These are phyloP conservation scores for Cynopterus sphinx DNA, from an alignment of 2,797 vertebrate genomes.

Conservation along the genomic window DNA sequence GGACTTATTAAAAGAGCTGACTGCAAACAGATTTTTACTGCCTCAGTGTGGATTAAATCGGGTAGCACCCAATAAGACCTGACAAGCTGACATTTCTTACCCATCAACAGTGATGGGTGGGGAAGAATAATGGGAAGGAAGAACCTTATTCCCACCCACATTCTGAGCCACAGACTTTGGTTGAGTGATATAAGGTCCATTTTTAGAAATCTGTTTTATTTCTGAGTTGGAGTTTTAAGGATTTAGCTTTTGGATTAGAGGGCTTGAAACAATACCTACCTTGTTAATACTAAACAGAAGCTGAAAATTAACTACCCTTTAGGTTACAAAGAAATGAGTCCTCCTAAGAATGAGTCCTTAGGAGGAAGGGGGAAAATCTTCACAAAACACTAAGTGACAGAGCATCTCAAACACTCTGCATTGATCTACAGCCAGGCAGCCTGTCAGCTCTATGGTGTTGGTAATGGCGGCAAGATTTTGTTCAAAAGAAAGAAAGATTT, in stretches of 20 bases:
- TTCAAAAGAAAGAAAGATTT: background rate
- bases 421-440: background rate
- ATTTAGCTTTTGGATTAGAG: constrained; percentile 36
- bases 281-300: constrained; percentile 16
- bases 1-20: constrained; percentile 83
- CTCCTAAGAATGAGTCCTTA: background rate
- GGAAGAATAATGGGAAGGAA: background rate
- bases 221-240: constrained; percentile 23
- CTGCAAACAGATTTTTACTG: constrained; percentile 86
- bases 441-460: background rate
- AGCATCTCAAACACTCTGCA: background rate
- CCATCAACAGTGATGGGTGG: constrained; percentile 72
- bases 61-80: constrained; percentile 84
- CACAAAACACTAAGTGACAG: background rate
- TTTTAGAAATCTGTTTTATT: constrained; percentile 77
- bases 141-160: constrained; percentile 52
- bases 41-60: constrained; percentile 81
- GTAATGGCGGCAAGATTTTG: background rate
- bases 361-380: background rate
- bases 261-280: constrained; percentile 29
- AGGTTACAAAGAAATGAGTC: background rate
- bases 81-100: constrained; percentile 86
- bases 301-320: background rate
- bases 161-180: constrained; percentile 74
- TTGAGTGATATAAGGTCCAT: constrained; percentile 66